Evolutionary conservation across 2,888 invertebrate species (phyloP).

Genomic region (Zeuzera pyrina): DNA sequence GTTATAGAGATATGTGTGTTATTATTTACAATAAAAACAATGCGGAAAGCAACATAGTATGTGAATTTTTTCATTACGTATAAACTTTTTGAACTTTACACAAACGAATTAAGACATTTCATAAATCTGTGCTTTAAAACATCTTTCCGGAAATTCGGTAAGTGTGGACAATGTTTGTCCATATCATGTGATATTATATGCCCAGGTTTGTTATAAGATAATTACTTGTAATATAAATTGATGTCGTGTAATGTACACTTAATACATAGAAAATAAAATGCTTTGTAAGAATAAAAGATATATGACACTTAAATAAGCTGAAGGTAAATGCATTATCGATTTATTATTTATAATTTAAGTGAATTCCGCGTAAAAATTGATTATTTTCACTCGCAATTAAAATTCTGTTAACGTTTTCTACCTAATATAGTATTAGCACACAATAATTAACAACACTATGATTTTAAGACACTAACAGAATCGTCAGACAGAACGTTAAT

Average conservation of each 20-base stretch:
- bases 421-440: too few relatives aligned
- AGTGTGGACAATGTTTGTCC: conserved; percentile 37
- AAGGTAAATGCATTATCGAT: conserved; percentile 8
- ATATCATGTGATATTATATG: conserved; percentile 68
- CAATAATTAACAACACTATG: too few relatives aligned
- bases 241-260: conserved; percentile 59
- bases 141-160: conserved; percentile 23
- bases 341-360: too few relatives aligned
- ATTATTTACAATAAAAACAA: background rate
- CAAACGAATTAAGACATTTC: background rate
- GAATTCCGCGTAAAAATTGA: too few relatives aligned
- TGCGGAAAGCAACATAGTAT: too few relatives aligned
- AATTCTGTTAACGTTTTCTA: too few relatives aligned
- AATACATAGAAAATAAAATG: conserved; percentile 32
- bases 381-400: too few relatives aligned
- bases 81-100: too few relatives aligned
- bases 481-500: too few relatives aligned
- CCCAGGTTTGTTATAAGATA: conserved; percentile 43
- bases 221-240: conserved; percentile 45
- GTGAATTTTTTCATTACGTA: too few relatives aligned
- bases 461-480: too few relatives aligned
- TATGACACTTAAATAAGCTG: conserved; percentile 21
- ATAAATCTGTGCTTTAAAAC: background rate
- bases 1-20: background rate
- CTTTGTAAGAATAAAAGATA: conserved; percentile 37